Evolutionary conservation across 2,113 vertebrate genomes (phyloP).

Genomic region (Odocoileus hemionus): DNA sequence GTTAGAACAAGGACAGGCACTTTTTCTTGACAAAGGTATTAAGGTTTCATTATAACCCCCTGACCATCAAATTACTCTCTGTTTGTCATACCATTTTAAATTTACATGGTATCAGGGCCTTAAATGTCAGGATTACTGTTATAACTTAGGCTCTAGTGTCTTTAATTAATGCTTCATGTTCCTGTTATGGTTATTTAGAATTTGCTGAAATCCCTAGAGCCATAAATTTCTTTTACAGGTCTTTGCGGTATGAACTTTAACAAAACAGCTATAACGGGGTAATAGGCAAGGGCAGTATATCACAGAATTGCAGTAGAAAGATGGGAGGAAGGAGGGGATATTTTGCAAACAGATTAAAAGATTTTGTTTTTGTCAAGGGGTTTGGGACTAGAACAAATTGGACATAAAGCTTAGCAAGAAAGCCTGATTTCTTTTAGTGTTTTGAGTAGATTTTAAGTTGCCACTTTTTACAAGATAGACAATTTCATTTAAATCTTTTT

Average conservation of each 20-base stretch:
- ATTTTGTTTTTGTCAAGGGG: conserved; percentile 63
- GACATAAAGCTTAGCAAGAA: conserved; percentile 35
- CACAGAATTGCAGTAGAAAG: conserved; percentile 66
- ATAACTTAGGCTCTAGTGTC: conserved; percentile 78
- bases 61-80: conserved; percentile 82
- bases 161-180: conserved; percentile 85
- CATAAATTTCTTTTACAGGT: conserved; percentile 84
- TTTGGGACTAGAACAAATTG: conserved; percentile 54
- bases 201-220: conserved; percentile 79
- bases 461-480: not conserved
- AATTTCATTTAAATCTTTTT: not conserved
- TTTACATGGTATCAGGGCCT: conserved; percentile 77
- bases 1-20: conserved; percentile 79
- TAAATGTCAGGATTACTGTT: conserved; percentile 83
- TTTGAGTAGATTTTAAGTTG: conserved; percentile 21
- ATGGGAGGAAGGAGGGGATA: conserved; percentile 64
- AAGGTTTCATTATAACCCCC: conserved; percentile 79
- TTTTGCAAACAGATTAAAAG: conserved; percentile 78
- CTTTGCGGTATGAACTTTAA: conserved; percentile 85
- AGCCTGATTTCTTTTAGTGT: not conserved
- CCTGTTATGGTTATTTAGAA: conserved; percentile 84
- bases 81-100: conserved; percentile 82
- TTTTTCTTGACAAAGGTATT: conserved; percentile 79
- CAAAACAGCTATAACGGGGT: conserved; percentile 84
- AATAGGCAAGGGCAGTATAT: conserved; percentile 80